Conservation (phyloP, 2,888 invertebrate species). For the Dryobotodes eremita region DNA sequence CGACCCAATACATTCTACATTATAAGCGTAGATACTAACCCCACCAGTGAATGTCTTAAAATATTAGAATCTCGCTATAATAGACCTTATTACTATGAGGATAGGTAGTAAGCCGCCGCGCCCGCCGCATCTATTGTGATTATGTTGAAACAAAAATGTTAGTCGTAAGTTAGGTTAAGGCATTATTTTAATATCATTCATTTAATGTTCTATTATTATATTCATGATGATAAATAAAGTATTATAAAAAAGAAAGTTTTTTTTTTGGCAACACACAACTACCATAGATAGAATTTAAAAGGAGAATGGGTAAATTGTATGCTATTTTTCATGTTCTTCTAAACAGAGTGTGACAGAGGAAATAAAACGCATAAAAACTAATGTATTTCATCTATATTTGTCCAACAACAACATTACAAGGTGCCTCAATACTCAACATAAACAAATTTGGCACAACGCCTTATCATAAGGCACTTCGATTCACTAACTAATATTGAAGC, state of each 20-base stretch:
- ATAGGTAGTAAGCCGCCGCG: conserved; percentile 73
- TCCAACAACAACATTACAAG: conserved; percentile 59
- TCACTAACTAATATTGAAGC: conserved; percentile 51
- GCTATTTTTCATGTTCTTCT: no score
- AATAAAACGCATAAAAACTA: conserved; percentile 56
- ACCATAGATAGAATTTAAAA: background rate
- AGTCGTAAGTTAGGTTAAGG: conserved; percentile 80
- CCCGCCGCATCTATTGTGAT: conserved; percentile 84
- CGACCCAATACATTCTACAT: conserved; percentile 28
- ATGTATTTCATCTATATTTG: conserved; percentile 65
- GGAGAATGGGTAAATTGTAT: background rate
- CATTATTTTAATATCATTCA: conserved; percentile 84
- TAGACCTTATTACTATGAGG: conserved; percentile 27
- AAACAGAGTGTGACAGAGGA: background rate
- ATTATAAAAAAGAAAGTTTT: conserved; percentile 65
- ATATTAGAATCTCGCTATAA: conserved; percentile 65
- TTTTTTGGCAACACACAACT: background rate
- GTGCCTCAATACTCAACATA: conserved; percentile 48
- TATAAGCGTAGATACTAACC: conserved; percentile 58
- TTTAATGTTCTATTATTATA: conserved; percentile 84
- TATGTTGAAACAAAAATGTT: conserved; percentile 82
- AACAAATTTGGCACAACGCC: conserved; percentile 64
- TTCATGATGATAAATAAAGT: conserved; percentile 79
- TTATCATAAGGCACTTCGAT: conserved; percentile 60
- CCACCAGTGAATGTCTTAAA: conserved; percentile 63